Evolutionary conservation across 2,888 invertebrate species (phyloP).

Genomic region (Tetrapedia diversipes): DNA sequence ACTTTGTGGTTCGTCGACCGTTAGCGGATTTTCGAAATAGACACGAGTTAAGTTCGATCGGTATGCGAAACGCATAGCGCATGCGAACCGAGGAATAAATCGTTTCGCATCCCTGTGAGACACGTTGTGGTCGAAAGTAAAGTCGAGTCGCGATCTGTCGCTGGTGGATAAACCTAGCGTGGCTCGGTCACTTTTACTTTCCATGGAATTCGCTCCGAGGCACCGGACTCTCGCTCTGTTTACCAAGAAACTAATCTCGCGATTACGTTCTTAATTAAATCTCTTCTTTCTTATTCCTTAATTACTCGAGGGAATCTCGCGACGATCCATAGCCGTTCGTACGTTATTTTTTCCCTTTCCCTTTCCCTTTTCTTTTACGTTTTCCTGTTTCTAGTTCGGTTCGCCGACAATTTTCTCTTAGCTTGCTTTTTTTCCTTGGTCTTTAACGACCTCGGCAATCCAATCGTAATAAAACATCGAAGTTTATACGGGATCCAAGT

Average conservation of each 20-base stretch:
- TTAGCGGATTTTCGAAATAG: not conserved
- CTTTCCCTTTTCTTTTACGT: not conserved
- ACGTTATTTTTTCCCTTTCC: not conserved
- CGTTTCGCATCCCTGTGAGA: constrained; percentile 25
- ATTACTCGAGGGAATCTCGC: constrained; percentile 27
- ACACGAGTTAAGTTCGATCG: not conserved
- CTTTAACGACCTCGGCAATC: not conserved
- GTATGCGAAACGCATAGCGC: not conserved
- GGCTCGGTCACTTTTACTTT: constrained; percentile 79
- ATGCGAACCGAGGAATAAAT: not conserved
- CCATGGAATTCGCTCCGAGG: constrained; percentile 74
- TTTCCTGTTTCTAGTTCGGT: not conserved
- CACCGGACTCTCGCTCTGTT: constrained; percentile 62
- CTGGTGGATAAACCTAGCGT: constrained; percentile 50
- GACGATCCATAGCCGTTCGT: not conserved
- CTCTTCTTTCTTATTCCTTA: constrained; percentile 25
- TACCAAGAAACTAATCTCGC: constrained; percentile 50
- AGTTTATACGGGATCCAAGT: not conserved
- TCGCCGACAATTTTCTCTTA: not conserved
- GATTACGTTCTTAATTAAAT: constrained; percentile 53
- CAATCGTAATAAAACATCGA: not conserved
- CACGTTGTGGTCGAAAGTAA: constrained; percentile 33
- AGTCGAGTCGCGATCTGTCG: constrained; percentile 52
- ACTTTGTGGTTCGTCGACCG: not conserved
- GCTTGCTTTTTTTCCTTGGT: not conserved